A percentile compares a stretch with the other conserved stretches of the same genome.
Evolutionary conservation across 2,797 vertebrate species (phyloP).

Genomic region (Heliangelus exortis): DNA sequence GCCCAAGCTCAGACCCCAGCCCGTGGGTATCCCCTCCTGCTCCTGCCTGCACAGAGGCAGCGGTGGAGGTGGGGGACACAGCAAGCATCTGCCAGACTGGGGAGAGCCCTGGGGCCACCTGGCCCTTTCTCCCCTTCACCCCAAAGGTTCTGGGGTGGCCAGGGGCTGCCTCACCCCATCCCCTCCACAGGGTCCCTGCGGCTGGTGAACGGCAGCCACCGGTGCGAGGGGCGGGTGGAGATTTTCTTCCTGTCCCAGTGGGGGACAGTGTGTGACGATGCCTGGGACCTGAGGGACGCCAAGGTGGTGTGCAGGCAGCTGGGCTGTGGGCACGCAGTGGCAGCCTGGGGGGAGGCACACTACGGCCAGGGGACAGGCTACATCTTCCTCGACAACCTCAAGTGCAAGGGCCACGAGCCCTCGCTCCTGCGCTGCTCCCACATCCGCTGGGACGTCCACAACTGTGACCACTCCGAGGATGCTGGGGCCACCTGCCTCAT

Average conservation of each 20-base stretch:
- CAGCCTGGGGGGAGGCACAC: slow-evolving; percentile 80
- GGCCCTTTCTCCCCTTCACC: too few relatives aligned
- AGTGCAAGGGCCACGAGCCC: slow-evolving; percentile 88
- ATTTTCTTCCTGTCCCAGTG: slow-evolving; percentile 87
- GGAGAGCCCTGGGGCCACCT: not conserved
- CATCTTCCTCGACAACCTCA: slow-evolving; percentile 96
- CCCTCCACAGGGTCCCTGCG: slow-evolving; percentile 79
- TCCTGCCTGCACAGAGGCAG: not conserved
- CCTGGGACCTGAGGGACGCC: slow-evolving; percentile 92
- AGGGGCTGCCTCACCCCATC: not conserved
- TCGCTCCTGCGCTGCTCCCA: slow-evolving; percentile 90
- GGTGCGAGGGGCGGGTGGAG: slow-evolving; percentile 94
- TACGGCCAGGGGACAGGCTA: slow-evolving; percentile 88
- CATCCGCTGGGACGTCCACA: slow-evolving; percentile 94
- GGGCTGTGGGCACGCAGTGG: slow-evolving; percentile 86
- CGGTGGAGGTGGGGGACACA: not conserved
- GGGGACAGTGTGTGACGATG: slow-evolving; percentile 96
- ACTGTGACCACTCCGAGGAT: slow-evolving; percentile 95
- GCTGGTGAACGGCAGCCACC: slow-evolving; percentile 85
- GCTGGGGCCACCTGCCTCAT: slow-evolving; percentile 86
- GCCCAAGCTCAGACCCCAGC: not conserved
- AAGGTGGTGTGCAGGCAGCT: slow-evolving; percentile 88
- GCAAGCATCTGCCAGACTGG: not conserved
- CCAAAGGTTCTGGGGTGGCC: rapidly evolving
- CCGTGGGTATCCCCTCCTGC: rapidly evolving